phyloP scores from a whole-genome alignment of 2,797 vertebrate genomes.

The Pristis pectinata region DNA sequence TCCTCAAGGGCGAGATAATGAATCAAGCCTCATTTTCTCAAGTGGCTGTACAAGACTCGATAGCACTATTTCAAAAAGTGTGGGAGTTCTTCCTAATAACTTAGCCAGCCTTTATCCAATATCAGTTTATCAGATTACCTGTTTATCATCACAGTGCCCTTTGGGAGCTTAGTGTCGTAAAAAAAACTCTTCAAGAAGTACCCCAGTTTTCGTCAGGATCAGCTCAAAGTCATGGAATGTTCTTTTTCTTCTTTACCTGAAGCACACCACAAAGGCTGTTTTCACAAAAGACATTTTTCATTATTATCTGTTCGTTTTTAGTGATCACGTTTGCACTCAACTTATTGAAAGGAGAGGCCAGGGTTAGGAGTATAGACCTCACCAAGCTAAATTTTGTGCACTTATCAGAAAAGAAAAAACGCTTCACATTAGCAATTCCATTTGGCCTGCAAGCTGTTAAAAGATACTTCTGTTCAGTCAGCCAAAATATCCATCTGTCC shows the following conservation, averaged over 20 bases:
- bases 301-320: not conserved
- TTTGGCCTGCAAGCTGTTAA: constrained; percentile 20
- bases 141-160: not conserved
- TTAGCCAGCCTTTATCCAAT: not conserved
- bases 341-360: not conserved
- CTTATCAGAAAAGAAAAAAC: not conserved
- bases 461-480: constrained; percentile 18
- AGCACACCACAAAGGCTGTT: not conserved
- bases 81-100: not conserved
- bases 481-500: constrained; percentile 29
- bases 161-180: too few relatives aligned
- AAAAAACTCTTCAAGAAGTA: not conserved
- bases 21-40: not conserved
- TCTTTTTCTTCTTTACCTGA: not conserved
- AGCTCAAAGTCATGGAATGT: not conserved
- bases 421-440: not conserved
- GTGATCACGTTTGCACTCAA: not conserved
- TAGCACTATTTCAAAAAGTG: not conserved
- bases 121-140: not conserved
- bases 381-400: not conserved
- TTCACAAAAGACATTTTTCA: not conserved
- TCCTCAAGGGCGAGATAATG: not conserved
- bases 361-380: not conserved
- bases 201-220: not conserved
- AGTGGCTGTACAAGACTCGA: not conserved